Percentiles rank a stretch among this genome's conserved stretches.
phyloP scores from a whole-genome alignment of 2,113 vertebrate genomes.

The rabbit (Oryctolagus cuniculus) region mOryCun1.1 NC_091443.1:24505001-24505500 shows the following conservation, averaged over 20 bases:
- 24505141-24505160: neutral
- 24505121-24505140: neutral
- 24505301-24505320: no score
- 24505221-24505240: neutral
- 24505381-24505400: neutral
- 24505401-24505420: neutral
- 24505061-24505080: neutral
- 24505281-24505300: neutral
- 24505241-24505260: no score
- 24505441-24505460: neutral
- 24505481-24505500: no score
- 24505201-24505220: neutral
- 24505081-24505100: neutral
- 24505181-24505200: neutral
- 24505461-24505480: no score
- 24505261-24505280: accelerated
- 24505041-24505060: accelerated
- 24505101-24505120: neutral
- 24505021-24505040: neutral
- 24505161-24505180: no score
- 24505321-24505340: neutral
- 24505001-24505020: neutral
- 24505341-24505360: accelerated
- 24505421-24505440: neutral
- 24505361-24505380: neutral